Conservation (phyloP, 2,888 invertebrate genomes). For the Himalopsyche tibetana region DNA sequence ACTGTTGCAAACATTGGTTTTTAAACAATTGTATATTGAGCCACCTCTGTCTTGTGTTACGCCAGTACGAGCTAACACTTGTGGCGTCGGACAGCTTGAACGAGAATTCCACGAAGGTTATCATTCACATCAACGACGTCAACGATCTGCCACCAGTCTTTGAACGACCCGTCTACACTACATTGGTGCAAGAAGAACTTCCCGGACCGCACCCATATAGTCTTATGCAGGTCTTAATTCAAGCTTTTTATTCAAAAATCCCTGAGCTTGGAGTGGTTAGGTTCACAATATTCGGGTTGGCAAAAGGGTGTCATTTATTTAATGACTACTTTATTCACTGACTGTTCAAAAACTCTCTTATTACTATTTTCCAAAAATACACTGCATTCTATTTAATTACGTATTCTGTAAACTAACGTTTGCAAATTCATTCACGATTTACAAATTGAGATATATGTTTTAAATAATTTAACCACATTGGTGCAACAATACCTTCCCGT, state of each 20-base stretch:
- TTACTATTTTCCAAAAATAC: too few species aligned
- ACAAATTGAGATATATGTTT: too few species aligned
- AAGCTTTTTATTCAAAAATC: slow-evolving; percentile 16
- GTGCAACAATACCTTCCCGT: too few species aligned
- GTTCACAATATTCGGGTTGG: too few species aligned
- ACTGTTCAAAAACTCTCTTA: too few species aligned
- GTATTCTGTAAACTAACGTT: too few species aligned
- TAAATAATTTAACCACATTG: too few species aligned
- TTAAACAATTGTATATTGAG: slow-evolving; percentile 37
- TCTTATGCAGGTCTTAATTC: slow-evolving; percentile 82
- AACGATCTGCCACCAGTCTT: slow-evolving; percentile 93
- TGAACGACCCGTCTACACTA: slow-evolving; percentile 83
- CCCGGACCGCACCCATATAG: slow-evolving; percentile 82
- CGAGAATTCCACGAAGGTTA: slow-evolving; percentile 90
- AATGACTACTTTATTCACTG: too few species aligned
- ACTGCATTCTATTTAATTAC: too few species aligned
- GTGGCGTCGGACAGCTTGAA: slow-evolving; percentile 93
- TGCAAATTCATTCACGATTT: too few species aligned
- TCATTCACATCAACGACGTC: slow-evolving; percentile 89
- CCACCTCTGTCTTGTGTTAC: slow-evolving; percentile 67
- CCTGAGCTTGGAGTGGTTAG: too few species aligned
- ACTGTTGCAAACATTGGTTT: background rate
- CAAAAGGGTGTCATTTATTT: too few species aligned
- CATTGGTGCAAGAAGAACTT: slow-evolving; percentile 86
- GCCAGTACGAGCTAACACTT: slow-evolving; percentile 91